Percentiles rank a stretch among this genome's conserved stretches.
Conservation (phyloP, 2,113 vertebrate genomes). For the Chaetura pelagica region DNA sequence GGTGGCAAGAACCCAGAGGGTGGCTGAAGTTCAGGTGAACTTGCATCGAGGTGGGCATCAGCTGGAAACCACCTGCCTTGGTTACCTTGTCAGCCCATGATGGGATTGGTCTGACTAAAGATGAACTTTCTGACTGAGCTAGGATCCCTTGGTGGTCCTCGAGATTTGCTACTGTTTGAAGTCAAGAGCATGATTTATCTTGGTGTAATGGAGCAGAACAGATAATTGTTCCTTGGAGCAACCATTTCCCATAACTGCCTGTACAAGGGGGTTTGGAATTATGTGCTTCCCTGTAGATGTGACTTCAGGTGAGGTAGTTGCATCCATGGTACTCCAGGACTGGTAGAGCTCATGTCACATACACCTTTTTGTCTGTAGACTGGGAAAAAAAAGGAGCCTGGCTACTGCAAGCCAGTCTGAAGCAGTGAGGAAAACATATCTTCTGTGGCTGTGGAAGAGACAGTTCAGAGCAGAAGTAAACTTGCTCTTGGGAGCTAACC, state of each 20-base stretch:
- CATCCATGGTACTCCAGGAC: background rate
- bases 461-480: background rate
- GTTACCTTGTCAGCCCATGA: background rate
- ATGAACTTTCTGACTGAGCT: background rate
- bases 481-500: background rate
- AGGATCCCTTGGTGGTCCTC: background rate
- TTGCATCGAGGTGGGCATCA: background rate
- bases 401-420: background rate
- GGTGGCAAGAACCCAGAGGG: background rate
- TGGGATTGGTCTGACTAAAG: background rate
- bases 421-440: background rate
- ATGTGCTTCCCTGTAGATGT: background rate
- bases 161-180: background rate
- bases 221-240: background rate
- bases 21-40: background rate
- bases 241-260: fast-evolving
- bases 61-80: background rate
- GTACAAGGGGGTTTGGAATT: fast-evolving
- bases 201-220: background rate
- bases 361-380: background rate
- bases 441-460: background rate
- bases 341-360: background rate
- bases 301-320: background rate
- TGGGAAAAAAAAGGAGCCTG: background rate
- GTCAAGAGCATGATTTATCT: background rate